phyloP scores from a whole-genome alignment of 2,888 invertebrate genomes.

The Eupithecia subfuscata region DNA sequence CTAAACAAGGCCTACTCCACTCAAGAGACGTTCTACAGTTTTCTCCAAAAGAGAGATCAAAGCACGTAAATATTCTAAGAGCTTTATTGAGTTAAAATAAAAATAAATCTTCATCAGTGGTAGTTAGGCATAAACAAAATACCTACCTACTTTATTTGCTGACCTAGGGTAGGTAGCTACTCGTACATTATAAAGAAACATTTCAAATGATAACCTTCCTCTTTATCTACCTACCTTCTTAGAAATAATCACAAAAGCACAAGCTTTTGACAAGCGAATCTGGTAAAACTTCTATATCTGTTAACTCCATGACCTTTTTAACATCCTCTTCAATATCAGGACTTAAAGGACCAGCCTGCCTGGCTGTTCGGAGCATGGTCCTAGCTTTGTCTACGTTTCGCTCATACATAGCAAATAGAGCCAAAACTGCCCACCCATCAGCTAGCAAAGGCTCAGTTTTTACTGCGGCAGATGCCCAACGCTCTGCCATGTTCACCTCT shows the following conservation, averaged over 20 bases:
- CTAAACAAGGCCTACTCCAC: background rate
- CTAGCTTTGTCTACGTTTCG: conserved; percentile 64
- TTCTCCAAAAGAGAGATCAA: background rate
- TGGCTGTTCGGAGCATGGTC: conserved; percentile 69
- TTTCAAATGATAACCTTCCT: background rate
- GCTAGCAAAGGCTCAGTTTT: conserved; percentile 70
- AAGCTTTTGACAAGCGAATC: conserved; percentile 66
- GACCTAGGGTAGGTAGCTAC: background rate
- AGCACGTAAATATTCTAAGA: background rate
- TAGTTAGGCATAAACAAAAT: background rate
- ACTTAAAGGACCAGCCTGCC: conserved; percentile 68
- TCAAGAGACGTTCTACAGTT: background rate
- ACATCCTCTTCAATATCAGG: conserved; percentile 65
- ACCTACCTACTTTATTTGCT: no score
- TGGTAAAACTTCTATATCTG: conserved; percentile 60
- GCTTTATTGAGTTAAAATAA: background rate
- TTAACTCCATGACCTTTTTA: conserved; percentile 55
- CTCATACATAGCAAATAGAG: conserved; percentile 66
- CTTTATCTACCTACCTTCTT: background rate
- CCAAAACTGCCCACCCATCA: conserved; percentile 75
- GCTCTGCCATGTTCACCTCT: conserved; percentile 64
- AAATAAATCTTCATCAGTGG: background rate
- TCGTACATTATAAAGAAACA: no score
- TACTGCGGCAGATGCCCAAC: conserved; percentile 73
- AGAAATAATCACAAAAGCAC: conserved; percentile 65